phyloP scores from a whole-genome alignment of 64 coral and sea anemone species.

The Pachyseris speciosa region DNA sequence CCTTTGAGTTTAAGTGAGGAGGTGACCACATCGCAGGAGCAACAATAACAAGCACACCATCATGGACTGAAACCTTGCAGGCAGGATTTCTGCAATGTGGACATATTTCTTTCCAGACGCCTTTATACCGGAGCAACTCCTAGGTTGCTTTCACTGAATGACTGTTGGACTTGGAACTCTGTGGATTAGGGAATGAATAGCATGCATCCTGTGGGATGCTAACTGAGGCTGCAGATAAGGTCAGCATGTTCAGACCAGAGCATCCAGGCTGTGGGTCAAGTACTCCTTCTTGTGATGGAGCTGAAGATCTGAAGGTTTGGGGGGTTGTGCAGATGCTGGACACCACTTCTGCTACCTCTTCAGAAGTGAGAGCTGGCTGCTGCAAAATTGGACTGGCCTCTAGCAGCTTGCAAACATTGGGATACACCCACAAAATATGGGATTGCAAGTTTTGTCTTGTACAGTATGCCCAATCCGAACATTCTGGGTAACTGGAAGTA shows the following conservation, averaged over 20 bases:
- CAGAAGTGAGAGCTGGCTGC: conserved; percentile 33
- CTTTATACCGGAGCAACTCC: conserved; percentile 23
- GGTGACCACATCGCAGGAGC: conserved; percentile 54
- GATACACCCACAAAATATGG: conserved; percentile 66
- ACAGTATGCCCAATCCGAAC: conserved; percentile 48
- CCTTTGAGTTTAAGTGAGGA: conserved; percentile 58
- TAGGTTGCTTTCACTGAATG: background rate
- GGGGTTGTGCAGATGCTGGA: background rate
- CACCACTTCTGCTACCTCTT: conserved; percentile 11
- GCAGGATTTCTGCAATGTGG: background rate
- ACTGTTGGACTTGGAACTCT: background rate
- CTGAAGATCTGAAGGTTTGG: background rate
- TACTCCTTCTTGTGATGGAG: conserved; percentile 4
- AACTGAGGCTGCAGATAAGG: background rate
- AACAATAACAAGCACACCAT: conserved; percentile 37
- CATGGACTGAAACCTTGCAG: conserved; percentile 12
- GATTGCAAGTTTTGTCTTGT: conserved; percentile 46
- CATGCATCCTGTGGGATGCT: background rate
- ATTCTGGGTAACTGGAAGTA: conserved; percentile 52
- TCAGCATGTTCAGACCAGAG: background rate
- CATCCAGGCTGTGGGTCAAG: background rate
- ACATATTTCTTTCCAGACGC: conserved; percentile 2
- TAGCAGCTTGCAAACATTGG: conserved; percentile 47
- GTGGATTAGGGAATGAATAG: background rate
- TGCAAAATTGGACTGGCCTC: conserved; percentile 56